These are phyloP conservation scores for Leucophenga maculata DNA, from an alignment of 2,888 invertebrate species.

Conservation along the genomic window DNA sequence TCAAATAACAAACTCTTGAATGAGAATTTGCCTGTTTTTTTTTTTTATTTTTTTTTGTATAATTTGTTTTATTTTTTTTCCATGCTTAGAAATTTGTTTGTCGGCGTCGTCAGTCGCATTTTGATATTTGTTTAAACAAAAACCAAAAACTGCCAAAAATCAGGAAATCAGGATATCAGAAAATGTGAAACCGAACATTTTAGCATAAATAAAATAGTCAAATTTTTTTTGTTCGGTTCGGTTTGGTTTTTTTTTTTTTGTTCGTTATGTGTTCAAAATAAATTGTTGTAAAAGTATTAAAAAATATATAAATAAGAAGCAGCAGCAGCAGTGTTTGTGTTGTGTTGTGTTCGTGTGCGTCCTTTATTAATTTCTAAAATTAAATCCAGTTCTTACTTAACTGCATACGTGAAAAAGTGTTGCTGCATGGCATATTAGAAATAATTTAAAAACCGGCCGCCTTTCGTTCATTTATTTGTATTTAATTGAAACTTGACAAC, in stretches of 20 bases:
- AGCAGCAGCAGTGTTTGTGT: too few relatives aligned
- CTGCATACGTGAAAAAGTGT: too few relatives aligned
- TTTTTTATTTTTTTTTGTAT: slow-evolving; percentile 3
- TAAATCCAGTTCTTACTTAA: too few relatives aligned
- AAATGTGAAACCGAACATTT: too few relatives aligned
- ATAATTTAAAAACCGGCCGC: too few relatives aligned
- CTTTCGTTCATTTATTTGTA: too few relatives aligned
- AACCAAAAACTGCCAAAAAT: background rate
- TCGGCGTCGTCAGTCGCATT: background rate
- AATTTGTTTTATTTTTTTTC: background rate
- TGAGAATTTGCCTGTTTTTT: slow-evolving; percentile 2
- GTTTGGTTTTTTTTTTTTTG: background rate
- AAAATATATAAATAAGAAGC: background rate
- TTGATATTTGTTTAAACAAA: slow-evolving; percentile 4
- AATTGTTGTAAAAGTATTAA: background rate
- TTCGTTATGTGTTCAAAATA: too few relatives aligned
- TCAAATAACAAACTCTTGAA: background rate
- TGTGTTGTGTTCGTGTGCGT: too few relatives aligned
- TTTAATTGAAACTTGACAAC: too few relatives aligned
- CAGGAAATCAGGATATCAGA: background rate
- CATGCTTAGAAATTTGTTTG: background rate
- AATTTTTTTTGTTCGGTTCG: background rate
- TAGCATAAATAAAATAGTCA: too few relatives aligned
- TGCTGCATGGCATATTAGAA: too few relatives aligned
- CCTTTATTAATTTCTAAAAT: too few relatives aligned